Conservation (phyloP, 1,140 invertebrate genomes). For the Matsumurasca onukii region DNA sequence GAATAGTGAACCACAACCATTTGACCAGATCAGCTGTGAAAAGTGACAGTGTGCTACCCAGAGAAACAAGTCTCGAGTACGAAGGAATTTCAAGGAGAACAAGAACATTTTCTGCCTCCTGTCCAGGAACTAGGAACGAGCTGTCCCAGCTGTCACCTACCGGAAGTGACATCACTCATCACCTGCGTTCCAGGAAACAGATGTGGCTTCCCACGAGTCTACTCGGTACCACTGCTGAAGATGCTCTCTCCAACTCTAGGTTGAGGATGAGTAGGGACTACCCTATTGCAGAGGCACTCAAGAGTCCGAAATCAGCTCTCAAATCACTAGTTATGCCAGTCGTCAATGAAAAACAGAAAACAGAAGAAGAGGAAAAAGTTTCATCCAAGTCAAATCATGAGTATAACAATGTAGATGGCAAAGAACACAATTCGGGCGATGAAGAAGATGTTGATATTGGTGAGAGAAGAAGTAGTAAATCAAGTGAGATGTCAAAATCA, state of each 20-base stretch:
- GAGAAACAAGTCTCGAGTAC: slow-evolving; percentile 1
- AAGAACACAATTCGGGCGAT: not conserved
- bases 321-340: not conserved
- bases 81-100: not conserved
- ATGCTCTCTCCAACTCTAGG: slow-evolving; percentile 30
- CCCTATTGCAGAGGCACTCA: slow-evolving; percentile 6
- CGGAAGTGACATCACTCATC: slow-evolving; percentile 39
- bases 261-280: not conserved
- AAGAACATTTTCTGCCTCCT: slow-evolving; percentile 29
- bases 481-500: not conserved
- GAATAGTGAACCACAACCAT: slow-evolving; percentile 32
- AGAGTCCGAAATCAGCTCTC: slow-evolving; percentile 5
- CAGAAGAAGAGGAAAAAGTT: not conserved
- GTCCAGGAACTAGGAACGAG: slow-evolving; percentile 24
- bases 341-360: not conserved
- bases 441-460: not conserved
- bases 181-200: slow-evolving; percentile 32
- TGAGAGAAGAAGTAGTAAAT: not conserved
- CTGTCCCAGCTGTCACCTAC: slow-evolving; percentile 39
- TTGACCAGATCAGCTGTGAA: slow-evolving; percentile 7
- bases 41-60: slow-evolving; percentile 20
- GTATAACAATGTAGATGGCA: no score
- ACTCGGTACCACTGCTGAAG: slow-evolving; percentile 40
- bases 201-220: slow-evolving; percentile 36
- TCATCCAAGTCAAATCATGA: no score